Percentiles rank a stretch among this genome's conserved stretches.
phyloP scores from a whole-genome alignment of 2,797 vertebrate genomes.

The Muscicapa striata region DNA sequence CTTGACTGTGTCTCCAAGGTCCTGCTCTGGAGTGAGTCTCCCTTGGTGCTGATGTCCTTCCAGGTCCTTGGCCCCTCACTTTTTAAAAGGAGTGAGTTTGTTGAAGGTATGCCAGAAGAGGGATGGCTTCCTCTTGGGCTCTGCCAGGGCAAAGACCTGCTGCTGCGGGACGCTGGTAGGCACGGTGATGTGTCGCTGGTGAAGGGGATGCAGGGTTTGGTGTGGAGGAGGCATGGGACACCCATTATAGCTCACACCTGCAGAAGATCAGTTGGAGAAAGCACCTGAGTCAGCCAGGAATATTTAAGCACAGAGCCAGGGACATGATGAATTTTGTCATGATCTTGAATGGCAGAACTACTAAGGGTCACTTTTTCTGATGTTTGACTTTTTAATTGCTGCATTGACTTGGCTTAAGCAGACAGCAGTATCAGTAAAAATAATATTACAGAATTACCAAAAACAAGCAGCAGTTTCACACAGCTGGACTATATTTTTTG shows the following conservation, averaged over 20 bases:
- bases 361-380: not conserved
- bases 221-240: constrained; percentile 83
- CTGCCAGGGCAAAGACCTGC: constrained; percentile 94
- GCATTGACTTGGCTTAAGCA: not conserved
- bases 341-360: not conserved
- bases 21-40: not conserved
- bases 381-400: not conserved
- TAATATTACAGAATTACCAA: not conserved
- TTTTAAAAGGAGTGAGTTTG: constrained; percentile 89
- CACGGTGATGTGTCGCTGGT: constrained; percentile 95
- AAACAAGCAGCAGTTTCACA: not conserved
- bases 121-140: constrained; percentile 91
- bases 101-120: constrained; percentile 91
- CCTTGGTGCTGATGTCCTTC: not conserved
- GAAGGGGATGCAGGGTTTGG: constrained; percentile 89
- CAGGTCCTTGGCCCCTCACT: constrained; percentile 74
- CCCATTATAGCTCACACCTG: constrained; percentile 83
- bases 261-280: not conserved
- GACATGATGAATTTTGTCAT: not conserved
- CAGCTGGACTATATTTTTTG: not conserved
- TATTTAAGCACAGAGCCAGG: not conserved
- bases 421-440: not conserved
- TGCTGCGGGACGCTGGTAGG: constrained; percentile 95
- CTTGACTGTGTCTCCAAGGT: not conserved
- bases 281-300: not conserved